Conservation (phyloP, 1,140 invertebrate species). For the Eumeta japonica region DNA sequence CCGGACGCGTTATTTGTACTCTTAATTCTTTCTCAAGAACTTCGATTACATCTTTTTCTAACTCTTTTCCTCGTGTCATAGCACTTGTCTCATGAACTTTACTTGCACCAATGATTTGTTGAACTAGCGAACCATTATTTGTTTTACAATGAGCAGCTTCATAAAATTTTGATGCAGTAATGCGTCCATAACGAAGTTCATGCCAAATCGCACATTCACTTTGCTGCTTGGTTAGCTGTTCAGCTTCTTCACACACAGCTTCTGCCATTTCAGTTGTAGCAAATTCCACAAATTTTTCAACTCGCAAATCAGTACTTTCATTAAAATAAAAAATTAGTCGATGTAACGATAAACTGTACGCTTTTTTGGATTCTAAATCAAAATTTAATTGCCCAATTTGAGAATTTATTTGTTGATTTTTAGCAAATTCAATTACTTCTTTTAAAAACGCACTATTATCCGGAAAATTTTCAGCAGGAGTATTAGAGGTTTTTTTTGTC, state of each 20-base stretch:
- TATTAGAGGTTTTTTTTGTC: neutral
- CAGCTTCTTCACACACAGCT: conserved; percentile 1
- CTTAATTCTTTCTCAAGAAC: conserved; percentile 1
- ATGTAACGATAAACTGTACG: conserved; percentile 1
- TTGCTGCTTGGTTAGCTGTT: conserved; percentile 1
- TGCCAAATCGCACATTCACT: conserved; percentile 1
- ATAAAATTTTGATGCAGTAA: conserved; percentile 1
- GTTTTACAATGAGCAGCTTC: conserved; percentile 1
- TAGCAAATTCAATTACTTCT: neutral
- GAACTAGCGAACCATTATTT: neutral
- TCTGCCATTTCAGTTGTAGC: neutral
- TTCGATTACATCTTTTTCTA: conserved; percentile 1
- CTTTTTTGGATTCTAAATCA: conserved; percentile 1
- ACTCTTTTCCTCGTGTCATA: conserved; percentile 1
- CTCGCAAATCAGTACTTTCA: neutral
- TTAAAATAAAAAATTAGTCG: conserved; percentile 1
- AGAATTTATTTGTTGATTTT: conserved; percentile 1
- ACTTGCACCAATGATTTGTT: conserved; percentile 1
- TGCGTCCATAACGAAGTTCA: conserved; percentile 1
- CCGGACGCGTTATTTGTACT: conserved; percentile 1
- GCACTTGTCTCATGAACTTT: neutral
- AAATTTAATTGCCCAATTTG: conserved; percentile 1
- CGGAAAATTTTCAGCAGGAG: neutral
- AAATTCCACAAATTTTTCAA: conserved; percentile 1
- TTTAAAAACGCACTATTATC: conserved; percentile 1